These are phyloP conservation scores for Emydocephalus ijimae DNA, from an alignment of 2,113 vertebrate species.

Conservation along the genomic window DNA sequence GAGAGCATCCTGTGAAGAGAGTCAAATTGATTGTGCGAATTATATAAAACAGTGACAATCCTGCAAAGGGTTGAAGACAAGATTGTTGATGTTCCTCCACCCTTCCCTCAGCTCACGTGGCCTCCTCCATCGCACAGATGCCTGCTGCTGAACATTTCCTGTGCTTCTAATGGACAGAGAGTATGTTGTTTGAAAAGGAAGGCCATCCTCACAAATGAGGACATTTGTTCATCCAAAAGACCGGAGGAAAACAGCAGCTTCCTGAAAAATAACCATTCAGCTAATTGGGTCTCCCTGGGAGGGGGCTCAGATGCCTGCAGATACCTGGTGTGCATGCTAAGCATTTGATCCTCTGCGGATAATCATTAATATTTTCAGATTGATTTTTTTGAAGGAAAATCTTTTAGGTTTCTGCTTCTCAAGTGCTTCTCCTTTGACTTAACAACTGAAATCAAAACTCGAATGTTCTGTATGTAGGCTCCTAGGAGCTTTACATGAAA, in stretches of 20 bases:
- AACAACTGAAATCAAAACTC: neutral
- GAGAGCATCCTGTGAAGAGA: neutral
- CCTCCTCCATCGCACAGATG: neutral
- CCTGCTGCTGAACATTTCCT: neutral
- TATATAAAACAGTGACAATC: neutral
- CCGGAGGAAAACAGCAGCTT: conserved; percentile 48
- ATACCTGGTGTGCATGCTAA: conserved; percentile 37
- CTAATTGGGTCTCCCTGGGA: conserved; percentile 47
- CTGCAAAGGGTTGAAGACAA: neutral
- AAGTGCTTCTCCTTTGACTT: neutral
- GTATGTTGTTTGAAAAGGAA: conserved; percentile 15
- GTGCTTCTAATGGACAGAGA: neutral
- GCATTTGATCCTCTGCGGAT: conserved; percentile 14
- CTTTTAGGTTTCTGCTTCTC: neutral
- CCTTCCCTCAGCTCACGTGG: neutral
- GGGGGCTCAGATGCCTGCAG: conserved; percentile 16
- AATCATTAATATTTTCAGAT: conserved; percentile 20
- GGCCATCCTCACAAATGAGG: conserved; percentile 34
- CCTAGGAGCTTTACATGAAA: neutral
- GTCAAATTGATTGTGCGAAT: neutral
- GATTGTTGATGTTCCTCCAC: neutral
- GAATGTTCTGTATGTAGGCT: neutral
- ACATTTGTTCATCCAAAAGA: conserved; percentile 40
- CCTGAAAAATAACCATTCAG: conserved; percentile 42
- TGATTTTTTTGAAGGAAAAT: neutral